These are phyloP conservation scores for Ophioninae sp. DNA, from an alignment of 2,888 invertebrate species.

Conservation along the genomic window DNA sequence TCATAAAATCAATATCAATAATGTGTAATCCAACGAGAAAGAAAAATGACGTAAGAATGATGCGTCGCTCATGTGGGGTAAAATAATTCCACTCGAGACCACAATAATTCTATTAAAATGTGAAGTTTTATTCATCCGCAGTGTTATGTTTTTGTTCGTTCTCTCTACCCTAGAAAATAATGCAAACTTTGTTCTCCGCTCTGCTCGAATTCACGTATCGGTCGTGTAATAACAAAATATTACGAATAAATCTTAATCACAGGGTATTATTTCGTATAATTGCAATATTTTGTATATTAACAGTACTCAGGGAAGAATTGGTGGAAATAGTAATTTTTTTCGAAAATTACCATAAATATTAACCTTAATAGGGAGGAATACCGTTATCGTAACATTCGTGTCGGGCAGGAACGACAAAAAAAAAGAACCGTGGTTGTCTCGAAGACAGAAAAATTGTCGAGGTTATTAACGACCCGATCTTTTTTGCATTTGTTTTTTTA, in stretches of 20 bases:
- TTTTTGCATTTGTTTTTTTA: neutral
- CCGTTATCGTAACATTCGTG: slow-evolving; percentile 38
- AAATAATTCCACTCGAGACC: slow-evolving; percentile 46
- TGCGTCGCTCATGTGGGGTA: slow-evolving; percentile 2
- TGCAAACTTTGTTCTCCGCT: slow-evolving; percentile 59
- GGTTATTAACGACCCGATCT: slow-evolving; percentile 6
- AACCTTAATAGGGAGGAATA: slow-evolving; percentile 41
- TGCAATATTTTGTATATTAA: neutral
- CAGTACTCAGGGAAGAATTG: neutral
- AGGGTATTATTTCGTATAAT: slow-evolving; percentile 15
- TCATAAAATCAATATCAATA: neutral
- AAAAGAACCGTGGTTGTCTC: slow-evolving; percentile 2
- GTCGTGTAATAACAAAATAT: slow-evolving; percentile 59
- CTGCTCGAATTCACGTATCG: slow-evolving; percentile 24
- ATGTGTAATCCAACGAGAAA: too few relatives aligned
- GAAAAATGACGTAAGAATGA: slow-evolving; percentile 23
- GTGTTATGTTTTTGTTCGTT: slow-evolving; percentile 67
- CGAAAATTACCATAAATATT: slow-evolving; percentile 48
- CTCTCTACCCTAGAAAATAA: slow-evolving; percentile 70
- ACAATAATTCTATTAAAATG: slow-evolving; percentile 73
- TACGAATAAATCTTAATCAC: slow-evolving; percentile 50
- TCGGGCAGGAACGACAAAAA: slow-evolving; percentile 17
- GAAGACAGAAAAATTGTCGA: slow-evolving; percentile 29
- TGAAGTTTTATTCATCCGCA: slow-evolving; percentile 71
- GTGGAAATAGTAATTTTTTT: slow-evolving; percentile 39